Evolutionary conservation across 2,888 invertebrate genomes (phyloP).

Genomic region (Copidosoma aretas): DNA sequence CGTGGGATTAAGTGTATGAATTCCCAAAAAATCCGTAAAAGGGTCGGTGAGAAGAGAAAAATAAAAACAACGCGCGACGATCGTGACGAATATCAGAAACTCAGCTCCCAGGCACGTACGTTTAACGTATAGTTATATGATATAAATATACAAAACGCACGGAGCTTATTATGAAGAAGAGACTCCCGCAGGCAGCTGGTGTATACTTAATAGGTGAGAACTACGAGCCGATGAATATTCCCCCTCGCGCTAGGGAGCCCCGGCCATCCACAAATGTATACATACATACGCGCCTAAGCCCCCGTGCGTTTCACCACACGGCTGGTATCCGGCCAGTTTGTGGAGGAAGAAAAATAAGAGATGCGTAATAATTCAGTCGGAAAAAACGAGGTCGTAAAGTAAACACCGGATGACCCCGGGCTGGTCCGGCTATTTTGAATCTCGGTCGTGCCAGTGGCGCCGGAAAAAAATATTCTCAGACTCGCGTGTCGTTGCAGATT

Average conservation of each 20-base stretch:
- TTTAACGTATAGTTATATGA: no score
- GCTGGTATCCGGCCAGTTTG: no score
- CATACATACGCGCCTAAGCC: constrained; percentile 22
- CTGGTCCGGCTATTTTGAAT: no score
- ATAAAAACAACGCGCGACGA: neutral
- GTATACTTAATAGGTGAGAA: constrained; percentile 25
- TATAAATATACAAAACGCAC: no score
- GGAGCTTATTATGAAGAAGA: constrained; percentile 6
- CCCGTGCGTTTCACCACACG: neutral
- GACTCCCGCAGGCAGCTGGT: constrained; percentile 18
- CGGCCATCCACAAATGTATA: neutral
- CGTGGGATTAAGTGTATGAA: constrained; percentile 23
- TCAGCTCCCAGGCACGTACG: constrained; percentile 11
- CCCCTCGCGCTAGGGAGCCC: neutral
- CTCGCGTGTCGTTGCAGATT: neutral
- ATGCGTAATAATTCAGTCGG: neutral
- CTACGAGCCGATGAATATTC: constrained; percentile 33
- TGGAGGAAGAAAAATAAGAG: neutral
- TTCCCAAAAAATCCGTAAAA: constrained; percentile 1
- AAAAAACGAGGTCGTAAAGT: constrained; percentile 13
- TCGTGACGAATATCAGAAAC: constrained; percentile 22
- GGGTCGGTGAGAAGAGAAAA: constrained; percentile 5
- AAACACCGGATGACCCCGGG: constrained; percentile 4
- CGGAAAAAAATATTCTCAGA: neutral
- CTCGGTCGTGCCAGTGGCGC: no score